Base-by-base conservation (phyloP, 2,113 vertebrate species). In the Dicentrarchus labrax region DNA sequence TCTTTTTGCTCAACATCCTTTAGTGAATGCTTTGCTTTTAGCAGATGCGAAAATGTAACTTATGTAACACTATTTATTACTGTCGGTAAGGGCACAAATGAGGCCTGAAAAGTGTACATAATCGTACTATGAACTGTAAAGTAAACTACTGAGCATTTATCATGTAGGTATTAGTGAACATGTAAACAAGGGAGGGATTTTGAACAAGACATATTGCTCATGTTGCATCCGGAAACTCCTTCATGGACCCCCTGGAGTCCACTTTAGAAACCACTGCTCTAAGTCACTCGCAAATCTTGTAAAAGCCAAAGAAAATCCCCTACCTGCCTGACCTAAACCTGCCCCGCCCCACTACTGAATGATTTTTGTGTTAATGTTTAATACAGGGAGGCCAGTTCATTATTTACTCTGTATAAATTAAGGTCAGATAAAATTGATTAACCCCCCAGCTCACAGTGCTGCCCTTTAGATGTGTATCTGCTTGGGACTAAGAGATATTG, bases 391-490 rank as follows among this genome's bases (percentile, higher is more conserved):
- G 80, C 57, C 74, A 86, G 65, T 93, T 91, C 91, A 94, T 94
- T 92, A 93, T 94, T 93, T 94, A 91, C 93, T 84, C 88, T 72
- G 90, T 78, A 87, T 94, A 93, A 92, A 93, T 94, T 92, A 91
- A 90, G 83, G 83, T 91, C 87, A 89, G 77, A 90, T 90, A 39
- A 77, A 91, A 93, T 93, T 93, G 93, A 94, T 93, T 89, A 89
- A 88, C 76, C 81, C 78, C 78, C 66, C 48, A 76, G 83, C 82
- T 91, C 86, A 86, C 59, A 60, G 61, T 38, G 78, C 71, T 89
- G 83, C 71, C 90, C 89, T 88, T 91, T 90, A 90, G 88, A 93
- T 88, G 85, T 74, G 76, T 82, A 89, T 91, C 89, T 88, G 86
- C 84, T 74, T 22, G 24, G 84, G 83, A 92, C 85, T 89, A 88